Conservation (phyloP, 2,113 vertebrate genomes). For the Tragulus kanchil region DNA sequence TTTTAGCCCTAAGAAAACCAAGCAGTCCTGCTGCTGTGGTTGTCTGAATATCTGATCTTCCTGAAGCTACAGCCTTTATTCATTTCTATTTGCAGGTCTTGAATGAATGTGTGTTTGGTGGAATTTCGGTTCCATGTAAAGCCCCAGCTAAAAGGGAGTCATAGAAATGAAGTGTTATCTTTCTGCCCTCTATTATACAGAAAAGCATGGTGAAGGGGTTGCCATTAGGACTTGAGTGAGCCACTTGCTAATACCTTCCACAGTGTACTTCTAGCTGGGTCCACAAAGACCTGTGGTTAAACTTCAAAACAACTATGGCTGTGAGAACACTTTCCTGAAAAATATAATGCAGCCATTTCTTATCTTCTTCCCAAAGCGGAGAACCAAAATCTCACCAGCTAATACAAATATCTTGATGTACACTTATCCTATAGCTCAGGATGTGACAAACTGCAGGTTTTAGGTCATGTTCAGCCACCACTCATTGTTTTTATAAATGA, state of each 20-base stretch:
- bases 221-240: background rate
- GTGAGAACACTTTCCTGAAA: background rate
- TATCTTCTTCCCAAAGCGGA: background rate
- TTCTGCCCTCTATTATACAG: background rate
- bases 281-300: background rate
- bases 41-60: background rate
- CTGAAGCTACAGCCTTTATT: background rate
- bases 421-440: background rate
- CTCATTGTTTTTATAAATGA: background rate
- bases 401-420: background rate
- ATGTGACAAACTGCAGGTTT: background rate
- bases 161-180: slow-evolving; percentile 1
- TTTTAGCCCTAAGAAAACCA: background rate
- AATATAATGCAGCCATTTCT: background rate
- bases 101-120: background rate
- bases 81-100: background rate
- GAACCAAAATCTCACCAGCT: background rate
- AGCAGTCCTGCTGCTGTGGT: background rate
- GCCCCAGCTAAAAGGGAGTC: background rate
- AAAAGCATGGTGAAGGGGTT: background rate
- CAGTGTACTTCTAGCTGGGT: background rate
- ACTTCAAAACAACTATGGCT: background rate
- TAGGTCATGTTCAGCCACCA: background rate
- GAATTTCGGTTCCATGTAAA: background rate
- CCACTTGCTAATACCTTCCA: background rate